Evolutionary conservation across 2,113 vertebrate genomes (phyloP).

Genomic region (Hyperopisus bebe): DNA sequence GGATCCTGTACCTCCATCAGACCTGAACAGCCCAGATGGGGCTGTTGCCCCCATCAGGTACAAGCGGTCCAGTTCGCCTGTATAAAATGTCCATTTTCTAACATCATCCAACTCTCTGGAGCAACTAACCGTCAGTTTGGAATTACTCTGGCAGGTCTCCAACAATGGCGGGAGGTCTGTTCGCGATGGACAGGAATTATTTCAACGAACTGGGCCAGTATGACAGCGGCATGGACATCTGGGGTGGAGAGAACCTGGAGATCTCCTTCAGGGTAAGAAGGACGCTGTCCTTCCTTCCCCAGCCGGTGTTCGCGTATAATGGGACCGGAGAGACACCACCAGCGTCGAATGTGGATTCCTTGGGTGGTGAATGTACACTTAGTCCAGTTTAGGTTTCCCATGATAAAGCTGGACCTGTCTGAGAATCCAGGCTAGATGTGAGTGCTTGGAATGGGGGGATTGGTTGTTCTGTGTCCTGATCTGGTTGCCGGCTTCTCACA

Average conservation of each 20-base stretch:
- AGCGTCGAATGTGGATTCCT: not conserved
- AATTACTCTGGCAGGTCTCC: conserved; percentile 69
- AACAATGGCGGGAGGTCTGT: conserved; percentile 96
- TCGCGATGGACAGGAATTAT: conserved; percentile 89
- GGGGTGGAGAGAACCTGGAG: conserved; percentile 96
- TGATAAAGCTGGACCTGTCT: not conserved
- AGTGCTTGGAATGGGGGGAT: not conserved
- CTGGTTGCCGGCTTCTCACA: conserved; percentile 41
- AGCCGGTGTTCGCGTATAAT: not conserved
- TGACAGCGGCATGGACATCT: conserved; percentile 95
- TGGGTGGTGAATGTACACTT: not conserved
- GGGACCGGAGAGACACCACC: not conserved
- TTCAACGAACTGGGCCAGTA: conserved; percentile 88
- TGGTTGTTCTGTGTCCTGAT: not conserved
- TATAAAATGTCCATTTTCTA: not conserved
- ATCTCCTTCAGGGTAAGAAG: conserved; percentile 88
- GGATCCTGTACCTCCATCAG: conserved; percentile 82
- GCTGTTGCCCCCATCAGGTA: conserved; percentile 78
- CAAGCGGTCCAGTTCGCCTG: conserved; percentile 17
- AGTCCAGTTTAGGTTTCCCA: not conserved
- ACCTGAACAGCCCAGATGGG: conserved; percentile 68
- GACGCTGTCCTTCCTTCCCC: not conserved
- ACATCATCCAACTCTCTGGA: not conserved
- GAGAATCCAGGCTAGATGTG: not conserved
- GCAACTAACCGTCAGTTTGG: not conserved